A percentile compares a stretch with the other conserved stretches of the same genome.
phyloP scores from a whole-genome alignment of 2,797 vertebrate genomes.

The Crocidura indochinensis region DNA sequence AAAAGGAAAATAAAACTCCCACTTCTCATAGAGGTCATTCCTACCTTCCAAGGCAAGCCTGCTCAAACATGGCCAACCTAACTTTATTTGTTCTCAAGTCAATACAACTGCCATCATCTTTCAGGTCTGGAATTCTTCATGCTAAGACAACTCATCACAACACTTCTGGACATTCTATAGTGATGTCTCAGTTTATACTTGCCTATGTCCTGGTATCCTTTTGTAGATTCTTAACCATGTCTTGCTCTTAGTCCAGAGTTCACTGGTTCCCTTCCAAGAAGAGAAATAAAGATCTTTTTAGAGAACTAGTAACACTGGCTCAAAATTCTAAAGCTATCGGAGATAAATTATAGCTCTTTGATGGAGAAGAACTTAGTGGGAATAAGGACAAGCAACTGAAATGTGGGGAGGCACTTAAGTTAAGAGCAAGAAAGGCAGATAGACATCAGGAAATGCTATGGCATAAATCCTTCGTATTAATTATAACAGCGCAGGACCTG shows the following conservation, averaged over 20 bases:
- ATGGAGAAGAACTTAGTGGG: neutral
- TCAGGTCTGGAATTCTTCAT: neutral
- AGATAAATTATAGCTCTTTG: neutral
- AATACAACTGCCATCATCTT: neutral
- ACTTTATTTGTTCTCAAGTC: neutral
- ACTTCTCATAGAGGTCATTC: no score
- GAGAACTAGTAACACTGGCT: neutral
- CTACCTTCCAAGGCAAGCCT: neutral
- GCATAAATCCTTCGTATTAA: slow-evolving; percentile 3
- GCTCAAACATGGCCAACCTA: neutral
- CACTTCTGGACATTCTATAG: neutral
- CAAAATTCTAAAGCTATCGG: slow-evolving; percentile 23
- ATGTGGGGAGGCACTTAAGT: neutral
- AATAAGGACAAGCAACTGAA: neutral
- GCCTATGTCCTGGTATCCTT: neutral
- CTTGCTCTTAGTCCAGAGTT: neutral
- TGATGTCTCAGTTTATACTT: neutral
- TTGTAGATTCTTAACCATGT: neutral
- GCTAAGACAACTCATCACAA: neutral
- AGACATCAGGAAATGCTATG: slow-evolving; percentile 14
- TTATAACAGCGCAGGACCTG: neutral
- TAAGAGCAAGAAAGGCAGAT: neutral
- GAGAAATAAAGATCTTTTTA: slow-evolving; percentile 17
- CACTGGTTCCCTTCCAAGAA: slow-evolving; percentile 6
- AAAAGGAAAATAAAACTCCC: no score